Base-by-base conservation (phyloP, 1,140 invertebrate species). In the Pissodes strobi region DNA sequence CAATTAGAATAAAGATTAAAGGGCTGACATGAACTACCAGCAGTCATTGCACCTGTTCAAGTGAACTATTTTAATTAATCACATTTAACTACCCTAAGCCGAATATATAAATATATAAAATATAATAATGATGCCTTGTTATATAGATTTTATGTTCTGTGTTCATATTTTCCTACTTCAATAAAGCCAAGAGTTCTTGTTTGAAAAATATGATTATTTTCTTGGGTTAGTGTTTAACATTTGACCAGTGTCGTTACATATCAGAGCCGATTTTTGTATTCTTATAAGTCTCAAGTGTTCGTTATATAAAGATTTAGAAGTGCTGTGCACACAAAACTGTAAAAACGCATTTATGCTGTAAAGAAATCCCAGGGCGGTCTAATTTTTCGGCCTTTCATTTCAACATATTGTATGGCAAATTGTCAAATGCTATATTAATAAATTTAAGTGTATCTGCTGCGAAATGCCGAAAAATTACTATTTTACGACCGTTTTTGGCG, bases 341-440 rank as follows among this genome's bases (percentile, higher is more conserved):
- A 15, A 43, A 51, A 13, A n/a, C 9, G 21, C 48, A 23, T 51
- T 19, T 37, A 37, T 21, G 12, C n/a, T 34, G 19, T 34, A 39
- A 53, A 34, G 34, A 53, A n/a, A 17, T n/a, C 12, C 9, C 51
- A 53, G 18, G n/a, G 21, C 27, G 27, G 13, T 53, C 9, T 9
- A 9, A 13, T 21, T 53, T 53, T 53, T 22, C 51, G 21, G 30
- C 17, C 9, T 53, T 53, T 37, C 6, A 13, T 13, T 22, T 30
- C n/a, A 17, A 53, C 15, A 9, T 39, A 53, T 21, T 57, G 53
- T 57, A 57, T 57, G 53, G 53, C 53, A 57, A 57, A 57, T 57
- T 57, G 53, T 57, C 53, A 57, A 34, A 52, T 52, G 49, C 49
- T 52, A 17, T 25, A 57, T 57, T 57, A 57, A 41, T 57, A 41